phyloP scores from a whole-genome alignment of 30 jellyfish, hydroid and myxozoan species.

The Phacellophora camtschatica region DNA sequence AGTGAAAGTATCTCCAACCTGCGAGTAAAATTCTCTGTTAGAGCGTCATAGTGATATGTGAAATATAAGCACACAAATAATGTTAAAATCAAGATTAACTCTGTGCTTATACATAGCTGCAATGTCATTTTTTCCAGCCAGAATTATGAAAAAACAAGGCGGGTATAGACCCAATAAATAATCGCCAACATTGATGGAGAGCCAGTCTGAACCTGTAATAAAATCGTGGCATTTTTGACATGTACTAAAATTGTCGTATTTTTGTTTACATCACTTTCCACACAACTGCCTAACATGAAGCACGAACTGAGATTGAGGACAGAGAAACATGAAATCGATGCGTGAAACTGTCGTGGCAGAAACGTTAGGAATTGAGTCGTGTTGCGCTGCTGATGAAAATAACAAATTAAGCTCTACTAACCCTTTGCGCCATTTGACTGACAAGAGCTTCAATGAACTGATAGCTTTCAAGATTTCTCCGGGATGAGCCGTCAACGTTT shows the following conservation, averaged over 20 bases:
- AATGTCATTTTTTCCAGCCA: no score
- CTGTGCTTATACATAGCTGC: no score
- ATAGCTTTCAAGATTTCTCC: constrained; percentile 69
- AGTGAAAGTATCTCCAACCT: constrained; percentile 58
- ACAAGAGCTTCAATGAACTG: constrained; percentile 70
- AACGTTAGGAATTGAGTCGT: constrained; percentile 34
- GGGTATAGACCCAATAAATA: no score
- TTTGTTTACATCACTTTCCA: background rate
- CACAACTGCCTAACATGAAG: background rate
- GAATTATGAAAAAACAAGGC: no score
- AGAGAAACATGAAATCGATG: constrained; percentile 28
- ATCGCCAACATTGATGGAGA: no score
- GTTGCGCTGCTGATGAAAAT: constrained; percentile 47
- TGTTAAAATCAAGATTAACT: no score
- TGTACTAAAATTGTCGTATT: no score
- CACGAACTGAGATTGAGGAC: background rate
- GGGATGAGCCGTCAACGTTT: constrained; percentile 84
- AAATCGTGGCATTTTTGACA: no score
- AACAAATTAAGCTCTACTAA: constrained; percentile 42
- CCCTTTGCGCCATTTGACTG: constrained; percentile 92
- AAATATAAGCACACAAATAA: no score
- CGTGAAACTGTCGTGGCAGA: constrained; percentile 50
- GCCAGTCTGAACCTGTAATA: background rate
- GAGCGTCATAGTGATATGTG: no score
- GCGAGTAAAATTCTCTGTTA: constrained; percentile 7